A percentile compares a stretch with the other conserved stretches of the same genome.
Evolutionary conservation across 2,113 vertebrate genomes (phyloP).

Genomic region (Todiramphus saurophagus): DNA sequence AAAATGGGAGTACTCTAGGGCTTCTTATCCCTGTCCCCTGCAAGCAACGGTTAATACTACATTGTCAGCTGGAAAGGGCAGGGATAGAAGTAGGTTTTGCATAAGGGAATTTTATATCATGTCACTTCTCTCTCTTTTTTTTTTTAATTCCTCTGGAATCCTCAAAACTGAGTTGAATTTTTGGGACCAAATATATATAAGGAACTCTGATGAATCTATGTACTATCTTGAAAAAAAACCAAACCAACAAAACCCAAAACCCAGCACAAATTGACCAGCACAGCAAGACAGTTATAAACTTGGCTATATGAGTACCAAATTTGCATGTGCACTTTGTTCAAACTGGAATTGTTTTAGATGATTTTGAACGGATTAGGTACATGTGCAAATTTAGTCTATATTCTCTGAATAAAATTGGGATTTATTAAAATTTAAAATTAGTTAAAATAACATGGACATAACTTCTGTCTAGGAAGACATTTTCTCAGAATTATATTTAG

Average conservation of each 20-base stretch:
- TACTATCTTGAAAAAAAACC: neutral
- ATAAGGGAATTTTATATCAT: rapidly evolving
- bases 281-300: neutral
- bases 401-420: neutral
- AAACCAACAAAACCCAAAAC: neutral
- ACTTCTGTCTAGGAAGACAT: neutral
- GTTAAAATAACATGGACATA: neutral
- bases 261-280: neutral
- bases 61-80: neutral
- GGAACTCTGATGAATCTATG: neutral
- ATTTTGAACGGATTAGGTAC: neutral
- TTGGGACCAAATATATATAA: neutral
- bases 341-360: neutral
- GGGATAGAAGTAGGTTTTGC: neutral
- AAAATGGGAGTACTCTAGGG: neutral
- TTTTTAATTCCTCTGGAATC: neutral
- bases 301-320: neutral
- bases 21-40: neutral
- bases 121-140: neutral
- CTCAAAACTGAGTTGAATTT: neutral
- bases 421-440: neutral
- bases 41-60: neutral
- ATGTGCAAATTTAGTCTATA: neutral
- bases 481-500: neutral
- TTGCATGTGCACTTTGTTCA: neutral